Conservation (phyloP, 2,113 vertebrate species). For the Colossoma macropomum region DNA sequence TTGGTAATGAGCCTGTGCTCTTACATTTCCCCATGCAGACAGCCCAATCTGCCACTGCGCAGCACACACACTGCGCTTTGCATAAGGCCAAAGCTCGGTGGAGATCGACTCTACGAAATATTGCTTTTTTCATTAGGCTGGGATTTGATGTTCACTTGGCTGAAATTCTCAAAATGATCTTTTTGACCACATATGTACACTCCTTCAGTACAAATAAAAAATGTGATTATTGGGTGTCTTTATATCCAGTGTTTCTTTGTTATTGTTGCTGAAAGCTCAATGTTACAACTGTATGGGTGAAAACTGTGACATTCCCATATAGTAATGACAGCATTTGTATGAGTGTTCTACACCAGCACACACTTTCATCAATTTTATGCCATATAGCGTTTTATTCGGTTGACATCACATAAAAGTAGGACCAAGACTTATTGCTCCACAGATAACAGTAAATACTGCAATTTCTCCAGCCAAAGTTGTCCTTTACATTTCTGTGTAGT, state of each 20-base stretch:
- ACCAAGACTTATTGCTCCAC: background rate
- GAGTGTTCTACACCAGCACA: background rate
- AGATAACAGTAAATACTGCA: slow-evolving; percentile 35
- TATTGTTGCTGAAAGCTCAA: background rate
- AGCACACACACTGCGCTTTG: slow-evolving; percentile 71
- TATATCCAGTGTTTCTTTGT: background rate
- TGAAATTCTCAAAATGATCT: slow-evolving; percentile 69
- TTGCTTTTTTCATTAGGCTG: slow-evolving; percentile 76
- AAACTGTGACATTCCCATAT: background rate
- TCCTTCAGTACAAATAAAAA: slow-evolving; percentile 8
- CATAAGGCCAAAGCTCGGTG: slow-evolving; percentile 71
- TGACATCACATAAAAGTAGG: background rate
- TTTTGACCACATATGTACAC: slow-evolving; percentile 50
- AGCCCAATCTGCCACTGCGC: slow-evolving; percentile 75
- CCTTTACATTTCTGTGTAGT: background rate
- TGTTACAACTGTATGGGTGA: background rate
- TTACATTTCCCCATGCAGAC: slow-evolving; percentile 79
- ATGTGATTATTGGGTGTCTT: background rate
- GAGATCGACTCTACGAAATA: slow-evolving; percentile 73
- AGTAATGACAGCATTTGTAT: background rate
- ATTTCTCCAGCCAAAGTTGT: background rate
- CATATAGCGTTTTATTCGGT: background rate
- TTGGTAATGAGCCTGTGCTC: slow-evolving; percentile 80
- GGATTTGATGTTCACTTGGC: slow-evolving; percentile 71
- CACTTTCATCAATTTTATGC: slow-evolving; percentile 9